phyloP scores from a whole-genome alignment of 1,140 invertebrate genomes.

The Lepidurus apus region DNA sequence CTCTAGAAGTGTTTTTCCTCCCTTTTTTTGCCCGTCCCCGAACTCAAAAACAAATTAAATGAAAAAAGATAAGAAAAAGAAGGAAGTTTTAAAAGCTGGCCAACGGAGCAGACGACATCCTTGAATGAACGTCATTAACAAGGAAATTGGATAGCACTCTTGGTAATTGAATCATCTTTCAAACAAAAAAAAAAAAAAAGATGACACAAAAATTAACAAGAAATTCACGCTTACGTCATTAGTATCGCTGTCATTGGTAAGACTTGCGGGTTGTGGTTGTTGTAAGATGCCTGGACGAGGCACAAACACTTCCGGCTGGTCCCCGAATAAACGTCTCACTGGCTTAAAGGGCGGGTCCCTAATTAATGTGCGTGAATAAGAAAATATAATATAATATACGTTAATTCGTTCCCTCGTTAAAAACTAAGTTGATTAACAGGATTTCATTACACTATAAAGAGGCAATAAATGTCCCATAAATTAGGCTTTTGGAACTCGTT shows the following conservation, averaged over 20 bases:
- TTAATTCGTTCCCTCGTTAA: not conserved
- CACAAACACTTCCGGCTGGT: constrained; percentile 11
- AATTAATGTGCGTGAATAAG: not conserved
- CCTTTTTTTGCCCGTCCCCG: no score
- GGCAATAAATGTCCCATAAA: no score
- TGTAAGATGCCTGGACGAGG: not conserved
- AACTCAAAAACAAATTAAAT: no score
- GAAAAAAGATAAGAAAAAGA: no score
- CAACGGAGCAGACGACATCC: not conserved
- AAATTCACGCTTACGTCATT: not conserved
- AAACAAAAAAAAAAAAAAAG: not conserved
- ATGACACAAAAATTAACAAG: not conserved
- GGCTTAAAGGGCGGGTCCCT: constrained; percentile 12
- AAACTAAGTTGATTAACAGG: no score
- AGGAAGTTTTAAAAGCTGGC: not conserved
- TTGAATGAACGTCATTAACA: not conserved
- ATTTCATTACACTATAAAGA: no score
- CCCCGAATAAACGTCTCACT: not conserved
- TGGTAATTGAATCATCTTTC: not conserved
- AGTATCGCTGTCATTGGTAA: not conserved
- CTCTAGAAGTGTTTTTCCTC: no score
- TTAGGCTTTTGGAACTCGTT: no score
- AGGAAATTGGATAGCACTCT: not conserved
- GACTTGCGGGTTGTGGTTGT: not conserved
- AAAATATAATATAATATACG: not conserved